These are phyloP conservation scores for Cirrhinus molitorella DNA, from an alignment of 2,797 vertebrate genomes.

Conservation along the genomic window DNA sequence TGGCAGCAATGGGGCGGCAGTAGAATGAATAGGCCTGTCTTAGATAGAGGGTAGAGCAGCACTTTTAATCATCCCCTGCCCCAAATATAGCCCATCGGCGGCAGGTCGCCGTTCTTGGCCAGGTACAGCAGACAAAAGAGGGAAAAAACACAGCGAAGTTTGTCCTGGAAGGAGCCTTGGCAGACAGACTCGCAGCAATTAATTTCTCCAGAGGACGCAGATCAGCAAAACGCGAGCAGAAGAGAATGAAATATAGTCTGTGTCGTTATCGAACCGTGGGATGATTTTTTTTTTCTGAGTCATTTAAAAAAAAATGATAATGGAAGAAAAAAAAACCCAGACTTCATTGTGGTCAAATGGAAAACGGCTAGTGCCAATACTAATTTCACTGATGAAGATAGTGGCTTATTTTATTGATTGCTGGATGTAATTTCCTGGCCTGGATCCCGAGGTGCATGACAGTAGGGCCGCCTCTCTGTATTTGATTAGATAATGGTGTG, in stretches of 20 bases:
- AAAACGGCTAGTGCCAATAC: slow-evolving; percentile 77
- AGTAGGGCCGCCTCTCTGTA: slow-evolving; percentile 56
- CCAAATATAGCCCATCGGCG: slow-evolving; percentile 80
- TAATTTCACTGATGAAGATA: slow-evolving; percentile 79
- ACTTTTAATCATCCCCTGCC: slow-evolving; percentile 83
- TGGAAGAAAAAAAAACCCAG: slow-evolving; percentile 66
- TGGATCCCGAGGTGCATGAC: slow-evolving; percentile 44
- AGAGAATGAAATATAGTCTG: slow-evolving; percentile 68
- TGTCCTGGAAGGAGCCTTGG: slow-evolving; percentile 53
- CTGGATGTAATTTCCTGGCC: slow-evolving; percentile 65
- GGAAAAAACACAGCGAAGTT: slow-evolving; percentile 50
- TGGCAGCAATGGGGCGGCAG: slow-evolving; percentile 77
- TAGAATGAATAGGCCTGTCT: slow-evolving; percentile 86
- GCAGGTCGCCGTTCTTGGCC: slow-evolving; percentile 63
- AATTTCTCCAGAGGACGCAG: slow-evolving; percentile 61
- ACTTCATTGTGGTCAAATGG: slow-evolving; percentile 75
- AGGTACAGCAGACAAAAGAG: slow-evolving; percentile 54
- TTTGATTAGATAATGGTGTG: slow-evolving; percentile 60
- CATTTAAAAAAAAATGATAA: slow-evolving; percentile 68
- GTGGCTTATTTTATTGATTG: slow-evolving; percentile 76
- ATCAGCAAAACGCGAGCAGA: slow-evolving; percentile 42
- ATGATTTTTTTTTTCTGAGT: slow-evolving; percentile 64
- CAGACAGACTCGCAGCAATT: slow-evolving; percentile 57
- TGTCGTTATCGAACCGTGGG: slow-evolving; percentile 58
- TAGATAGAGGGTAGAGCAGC: slow-evolving; percentile 79